These are phyloP conservation scores for Apteryx owenii DNA, from an alignment of 2,113 vertebrate genomes.

Conservation along the genomic window DNA sequence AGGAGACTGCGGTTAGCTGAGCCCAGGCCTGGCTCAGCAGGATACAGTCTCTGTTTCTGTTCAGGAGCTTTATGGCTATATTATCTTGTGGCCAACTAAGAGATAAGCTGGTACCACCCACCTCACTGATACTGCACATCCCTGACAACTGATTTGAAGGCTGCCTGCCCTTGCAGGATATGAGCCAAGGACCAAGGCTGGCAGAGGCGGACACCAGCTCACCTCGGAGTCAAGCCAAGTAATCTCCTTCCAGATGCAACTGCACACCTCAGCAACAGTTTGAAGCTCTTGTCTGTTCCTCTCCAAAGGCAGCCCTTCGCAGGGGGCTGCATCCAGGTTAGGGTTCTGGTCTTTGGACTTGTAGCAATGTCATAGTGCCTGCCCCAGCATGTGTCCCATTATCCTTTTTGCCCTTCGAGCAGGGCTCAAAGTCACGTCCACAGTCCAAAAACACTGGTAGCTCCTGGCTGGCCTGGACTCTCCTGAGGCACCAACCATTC, in stretches of 20 bases:
- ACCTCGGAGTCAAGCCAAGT: neutral
- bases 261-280: neutral
- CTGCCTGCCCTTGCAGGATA: neutral
- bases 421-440: neutral
- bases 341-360: neutral
- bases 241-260: neutral
- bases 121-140: neutral
- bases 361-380: neutral
- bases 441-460: neutral
- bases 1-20: neutral
- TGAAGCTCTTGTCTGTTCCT: neutral
- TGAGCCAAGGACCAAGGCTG: neutral
- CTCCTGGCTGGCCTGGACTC: neutral
- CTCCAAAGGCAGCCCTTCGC: neutral
- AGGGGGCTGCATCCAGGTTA: neutral
- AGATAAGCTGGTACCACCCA: neutral
- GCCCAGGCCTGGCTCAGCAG: neutral
- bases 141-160: neutral
- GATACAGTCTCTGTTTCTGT: neutral
- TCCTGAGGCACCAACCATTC: neutral
- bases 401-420: neutral
- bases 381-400: neutral
- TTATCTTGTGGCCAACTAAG: neutral
- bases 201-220: neutral
- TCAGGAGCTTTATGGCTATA: neutral